Conservation (phyloP, 2,888 invertebrate genomes). For the Cosmia pyralina region DNA sequence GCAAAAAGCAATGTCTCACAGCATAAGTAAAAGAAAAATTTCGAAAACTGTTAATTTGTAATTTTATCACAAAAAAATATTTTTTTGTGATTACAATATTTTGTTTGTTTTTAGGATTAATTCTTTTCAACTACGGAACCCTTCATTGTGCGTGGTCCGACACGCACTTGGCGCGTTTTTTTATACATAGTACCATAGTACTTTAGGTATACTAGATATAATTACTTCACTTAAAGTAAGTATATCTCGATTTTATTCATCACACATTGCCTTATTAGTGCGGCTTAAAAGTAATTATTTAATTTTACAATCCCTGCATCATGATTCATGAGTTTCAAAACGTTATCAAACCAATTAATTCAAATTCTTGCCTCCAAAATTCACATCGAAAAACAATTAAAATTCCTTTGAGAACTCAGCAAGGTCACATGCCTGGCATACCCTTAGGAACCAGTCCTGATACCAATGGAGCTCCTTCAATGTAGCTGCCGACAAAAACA, state of each 20-base stretch:
- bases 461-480: slow-evolving; percentile 45
- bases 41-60: too few species aligned
- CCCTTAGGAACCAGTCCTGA: slow-evolving; percentile 55
- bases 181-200: too few species aligned
- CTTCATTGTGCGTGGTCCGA: too few species aligned
- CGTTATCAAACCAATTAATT: slow-evolving; percentile 27
- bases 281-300: neutral
- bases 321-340: slow-evolving; percentile 8
- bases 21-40: too few species aligned
- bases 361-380: slow-evolving; percentile 41
- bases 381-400: slow-evolving; percentile 64
- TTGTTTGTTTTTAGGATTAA: too few species aligned
- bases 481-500: slow-evolving; percentile 53
- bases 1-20: too few species aligned
- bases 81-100: too few species aligned
- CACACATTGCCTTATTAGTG: neutral
- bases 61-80: too few species aligned
- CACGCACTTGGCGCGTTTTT: too few species aligned
- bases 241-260: neutral
- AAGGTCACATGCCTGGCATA: slow-evolving; percentile 64
- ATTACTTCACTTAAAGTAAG: neutral
- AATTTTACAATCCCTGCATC: neutral
- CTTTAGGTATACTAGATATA: too few species aligned
- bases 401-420: slow-evolving; percentile 55
- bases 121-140: too few species aligned